Base-by-base conservation (phyloP, 2,797 vertebrate species). In the Rhadinocentrus ornatus region DNA sequence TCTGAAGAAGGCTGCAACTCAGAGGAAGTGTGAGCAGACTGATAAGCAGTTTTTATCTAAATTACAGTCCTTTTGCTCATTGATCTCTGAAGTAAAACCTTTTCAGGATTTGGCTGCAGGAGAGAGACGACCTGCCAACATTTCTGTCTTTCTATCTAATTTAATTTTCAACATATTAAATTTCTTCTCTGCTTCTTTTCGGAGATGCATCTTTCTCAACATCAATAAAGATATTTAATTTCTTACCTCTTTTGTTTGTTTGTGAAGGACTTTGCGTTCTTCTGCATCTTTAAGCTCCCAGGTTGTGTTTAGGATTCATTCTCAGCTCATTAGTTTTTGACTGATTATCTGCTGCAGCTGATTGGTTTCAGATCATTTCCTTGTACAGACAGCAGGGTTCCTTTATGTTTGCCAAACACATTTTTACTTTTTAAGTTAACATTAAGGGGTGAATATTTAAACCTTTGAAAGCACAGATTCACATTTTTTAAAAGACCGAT, bases 381-480 rank as follows among this genome's bases (percentile, higher is more conserved):
- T n/a, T n/a, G n/a, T 29, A 58, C 22, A 34, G 16, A 20, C 3
- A 8, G 0, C 1, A 3, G 44, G 6, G 31, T 32, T 15, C 5
- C 35, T 44, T 59, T 31, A 29, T 53, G 39, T 9, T 44, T 2
- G 15, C 20, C 13, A 20, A 39, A 37, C 50, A 15, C 37, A 52
- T 18, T 35, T 0, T 34, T 29, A 27, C 41, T 46, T 0, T 31
- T 6, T 0, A n/a, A 35, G 16, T 18, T 39, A 3, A 16, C 37
- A 39, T 39, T 3, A 5, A 15, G 13, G 15, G 15, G 16, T 16
- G 3, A 39, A 16, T 39, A 4, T 15, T 16, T 15, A 16, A 15
- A 39, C 2, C 37, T 39, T 15, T 16, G 1, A 39, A 16, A 39
- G 37, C 3, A 3, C 37, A 39, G 12, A 39, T 15, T 39, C 3